phyloP scores from a whole-genome alignment of 1,140 invertebrate genomes.

The Neotoxoptera formosana region DNA sequence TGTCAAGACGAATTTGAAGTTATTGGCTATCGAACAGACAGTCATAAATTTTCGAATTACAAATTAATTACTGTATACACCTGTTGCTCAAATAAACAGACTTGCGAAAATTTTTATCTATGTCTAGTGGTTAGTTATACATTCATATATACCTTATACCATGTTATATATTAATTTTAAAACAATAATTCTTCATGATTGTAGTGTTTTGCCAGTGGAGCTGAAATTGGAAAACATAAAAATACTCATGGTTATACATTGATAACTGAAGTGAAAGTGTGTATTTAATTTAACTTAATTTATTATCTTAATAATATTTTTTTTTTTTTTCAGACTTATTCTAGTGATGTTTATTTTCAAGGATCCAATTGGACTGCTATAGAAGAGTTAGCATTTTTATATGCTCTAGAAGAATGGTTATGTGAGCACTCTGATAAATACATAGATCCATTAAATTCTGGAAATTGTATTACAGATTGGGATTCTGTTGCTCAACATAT shows the following conservation, averaged over 20 bases:
- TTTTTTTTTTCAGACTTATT: slow-evolving; percentile 22
- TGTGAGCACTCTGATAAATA: background rate
- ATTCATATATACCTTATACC: background rate
- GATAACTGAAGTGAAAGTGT: background rate
- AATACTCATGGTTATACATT: slow-evolving; percentile 19
- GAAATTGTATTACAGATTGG: slow-evolving; percentile 23
- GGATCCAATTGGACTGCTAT: slow-evolving; percentile 20
- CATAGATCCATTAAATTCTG: background rate
- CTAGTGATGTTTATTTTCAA: slow-evolving; percentile 31
- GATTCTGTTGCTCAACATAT: slow-evolving; percentile 1
- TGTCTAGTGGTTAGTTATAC: slow-evolving; percentile 10
- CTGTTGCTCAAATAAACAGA: slow-evolving; percentile 23
- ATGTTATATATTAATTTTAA: background rate
- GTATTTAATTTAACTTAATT: background rate
- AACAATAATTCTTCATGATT: background rate
- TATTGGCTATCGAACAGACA: background rate
- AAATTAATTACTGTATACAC: background rate
- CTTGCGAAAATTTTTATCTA: slow-evolving; percentile 30
- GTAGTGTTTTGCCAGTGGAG: slow-evolving; percentile 32
- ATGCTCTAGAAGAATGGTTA: slow-evolving; percentile 27
- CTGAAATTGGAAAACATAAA: slow-evolving; percentile 40
- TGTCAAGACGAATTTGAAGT: slow-evolving; percentile 44
- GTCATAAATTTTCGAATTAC: background rate
- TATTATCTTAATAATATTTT: background rate
- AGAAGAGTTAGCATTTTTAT: slow-evolving; percentile 17